phyloP scores from a whole-genome alignment of 2,113 vertebrate species.

The Grus americana region DNA sequence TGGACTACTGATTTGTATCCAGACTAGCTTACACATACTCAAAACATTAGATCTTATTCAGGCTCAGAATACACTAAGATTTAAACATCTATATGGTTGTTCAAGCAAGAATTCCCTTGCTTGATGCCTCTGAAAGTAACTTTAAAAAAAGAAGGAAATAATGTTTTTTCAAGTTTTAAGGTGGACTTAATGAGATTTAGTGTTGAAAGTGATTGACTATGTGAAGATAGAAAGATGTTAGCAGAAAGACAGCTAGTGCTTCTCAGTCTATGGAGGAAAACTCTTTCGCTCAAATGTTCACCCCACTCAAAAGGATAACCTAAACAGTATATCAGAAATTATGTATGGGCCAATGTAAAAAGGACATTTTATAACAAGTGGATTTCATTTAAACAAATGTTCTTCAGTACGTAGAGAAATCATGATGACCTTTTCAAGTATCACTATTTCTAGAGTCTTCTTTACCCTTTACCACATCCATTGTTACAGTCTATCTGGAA shows the following conservation, averaged over 20 bases:
- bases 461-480: slow-evolving; percentile 38
- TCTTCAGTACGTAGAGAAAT: slow-evolving; percentile 39
- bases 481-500: slow-evolving; percentile 28
- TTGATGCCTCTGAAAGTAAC: neutral
- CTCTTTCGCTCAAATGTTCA: neutral
- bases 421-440: slow-evolving; percentile 53
- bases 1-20: neutral
- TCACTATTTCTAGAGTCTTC: slow-evolving; percentile 30
- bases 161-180: neutral
- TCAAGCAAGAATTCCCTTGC: neutral
- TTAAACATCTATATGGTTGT: neutral
- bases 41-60: neutral
- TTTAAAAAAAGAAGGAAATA: neutral
- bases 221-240: neutral
- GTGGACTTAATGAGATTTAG: neutral
- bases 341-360: neutral
- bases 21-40: neutral
- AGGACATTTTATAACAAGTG: neutral
- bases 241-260: neutral
- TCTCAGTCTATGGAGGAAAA: neutral
- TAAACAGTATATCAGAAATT: neutral
- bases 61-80: neutral
- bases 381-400: slow-evolving; percentile 52
- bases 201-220: neutral
- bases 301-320: neutral